Evolutionary conservation across 23 tunicate species (phyloP).

Genomic region (Diplosoma virens): DNA sequence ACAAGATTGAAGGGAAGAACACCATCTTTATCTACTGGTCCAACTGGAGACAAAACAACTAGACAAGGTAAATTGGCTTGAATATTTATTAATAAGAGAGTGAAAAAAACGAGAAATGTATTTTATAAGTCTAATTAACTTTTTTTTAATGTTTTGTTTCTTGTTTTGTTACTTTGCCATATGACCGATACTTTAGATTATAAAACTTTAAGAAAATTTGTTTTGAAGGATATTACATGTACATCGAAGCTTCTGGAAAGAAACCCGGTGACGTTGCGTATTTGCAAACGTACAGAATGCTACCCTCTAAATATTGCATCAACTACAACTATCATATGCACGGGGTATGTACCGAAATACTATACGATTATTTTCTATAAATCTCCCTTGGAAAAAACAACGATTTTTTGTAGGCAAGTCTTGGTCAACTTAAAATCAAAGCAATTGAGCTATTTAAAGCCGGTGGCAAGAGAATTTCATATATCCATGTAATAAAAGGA

Average conservation of each 20-base stretch:
- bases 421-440: conserved; percentile 56
- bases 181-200: too few relatives aligned
- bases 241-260: conserved; percentile 69
- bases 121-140: too few relatives aligned
- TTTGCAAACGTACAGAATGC: conserved; percentile 41
- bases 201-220: too few relatives aligned
- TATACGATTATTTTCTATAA: not conserved
- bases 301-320: conserved; percentile 56
- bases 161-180: too few relatives aligned
- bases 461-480: conserved; percentile 11
- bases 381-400: not conserved
- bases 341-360: conserved; percentile 61
- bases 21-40: conserved; percentile 86
- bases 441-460: conserved; percentile 45
- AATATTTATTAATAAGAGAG: too few relatives aligned
- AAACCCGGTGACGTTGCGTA: conserved; percentile 50
- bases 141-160: too few relatives aligned
- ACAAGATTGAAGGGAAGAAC: conserved; percentile 38
- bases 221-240: conserved; percentile 65
- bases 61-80: conserved; percentile 14
- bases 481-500: conserved; percentile 29
- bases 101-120: too few relatives aligned
- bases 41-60: conserved; percentile 83
- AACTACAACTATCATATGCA: conserved; percentile 71
- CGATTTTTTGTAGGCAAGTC: too few relatives aligned